Conservation (phyloP, 2,113 vertebrate species). For the Ochotona curzoniae region DNA sequence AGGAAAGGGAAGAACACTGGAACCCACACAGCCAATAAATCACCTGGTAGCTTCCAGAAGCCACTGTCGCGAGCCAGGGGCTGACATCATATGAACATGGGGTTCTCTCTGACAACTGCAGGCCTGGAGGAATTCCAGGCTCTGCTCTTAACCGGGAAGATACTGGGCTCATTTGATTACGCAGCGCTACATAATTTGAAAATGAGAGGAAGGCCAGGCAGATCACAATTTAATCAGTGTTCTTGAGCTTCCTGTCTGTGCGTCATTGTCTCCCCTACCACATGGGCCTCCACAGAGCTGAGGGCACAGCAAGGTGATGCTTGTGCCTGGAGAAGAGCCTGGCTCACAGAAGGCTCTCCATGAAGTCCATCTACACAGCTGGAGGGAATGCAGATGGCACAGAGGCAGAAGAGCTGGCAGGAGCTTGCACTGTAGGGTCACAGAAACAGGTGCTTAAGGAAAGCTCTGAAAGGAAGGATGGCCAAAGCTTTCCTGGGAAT, state of each 20-base stretch:
- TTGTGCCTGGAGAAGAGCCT: not conserved
- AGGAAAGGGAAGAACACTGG: constrained; percentile 28
- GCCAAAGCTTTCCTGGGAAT: not conserved
- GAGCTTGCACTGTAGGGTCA: not conserved
- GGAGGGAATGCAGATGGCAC: not conserved
- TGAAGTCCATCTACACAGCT: not conserved
- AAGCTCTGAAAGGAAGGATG: not conserved
- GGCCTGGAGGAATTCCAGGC: constrained; percentile 46
- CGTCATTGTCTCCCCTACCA: not conserved
- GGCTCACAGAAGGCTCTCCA: not conserved
- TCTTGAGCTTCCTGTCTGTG: constrained; percentile 32
- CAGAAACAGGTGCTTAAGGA: not conserved
- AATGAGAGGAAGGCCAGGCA: constrained; percentile 11
- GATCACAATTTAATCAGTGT: constrained; percentile 42
- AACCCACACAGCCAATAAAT: not conserved
- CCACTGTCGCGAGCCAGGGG: constrained; percentile 34
- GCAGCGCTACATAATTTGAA: constrained; percentile 39
- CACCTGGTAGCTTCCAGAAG: constrained; percentile 50
- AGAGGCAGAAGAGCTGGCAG: not conserved
- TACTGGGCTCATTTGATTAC: constrained; percentile 45
- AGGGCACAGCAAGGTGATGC: not conserved
- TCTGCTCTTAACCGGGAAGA: constrained; percentile 15
- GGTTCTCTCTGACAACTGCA: not conserved
- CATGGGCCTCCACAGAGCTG: not conserved
- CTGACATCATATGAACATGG: not conserved